Conservation (phyloP, 2,113 vertebrate genomes). For the Takifugu flavidus region DNA sequence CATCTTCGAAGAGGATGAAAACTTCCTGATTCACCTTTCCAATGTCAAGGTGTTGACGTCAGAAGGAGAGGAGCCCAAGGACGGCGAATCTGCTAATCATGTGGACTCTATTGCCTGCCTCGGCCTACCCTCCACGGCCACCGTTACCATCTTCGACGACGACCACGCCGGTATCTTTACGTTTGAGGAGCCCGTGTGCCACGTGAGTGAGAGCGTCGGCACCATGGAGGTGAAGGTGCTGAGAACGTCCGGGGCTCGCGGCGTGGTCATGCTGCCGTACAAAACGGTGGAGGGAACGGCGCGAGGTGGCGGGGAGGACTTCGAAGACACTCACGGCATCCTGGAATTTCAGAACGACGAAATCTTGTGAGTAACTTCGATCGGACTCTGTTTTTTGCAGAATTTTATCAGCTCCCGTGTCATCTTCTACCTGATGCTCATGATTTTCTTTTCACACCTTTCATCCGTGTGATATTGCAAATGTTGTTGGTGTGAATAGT, state of each 20-base stretch:
- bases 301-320: conserved; percentile 92
- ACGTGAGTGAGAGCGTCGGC: conserved; percentile 94
- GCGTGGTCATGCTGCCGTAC: conserved; percentile 92
- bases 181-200: conserved; percentile 89
- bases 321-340: conserved; percentile 90
- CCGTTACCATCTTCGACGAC: conserved; percentile 96
- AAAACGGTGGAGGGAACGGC: conserved; percentile 94
- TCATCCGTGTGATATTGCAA: conserved; percentile 16
- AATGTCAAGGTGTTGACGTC: conserved; percentile 79
- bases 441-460: conserved; percentile 4
- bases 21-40: conserved; percentile 95
- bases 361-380: conserved; percentile 86
- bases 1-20: conserved; percentile 98
- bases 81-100: conserved; percentile 72
- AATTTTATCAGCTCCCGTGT: conserved; percentile 7
- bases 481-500: conserved; percentile 31
- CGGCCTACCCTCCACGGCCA: conserved; percentile 84
- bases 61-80: conserved; percentile 75
- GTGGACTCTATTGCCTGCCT: conserved; percentile 81
- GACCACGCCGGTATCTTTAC: conserved; percentile 98
- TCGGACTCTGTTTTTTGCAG: neutral
- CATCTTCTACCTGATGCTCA: conserved; percentile 5
- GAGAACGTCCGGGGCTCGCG: conserved; percentile 92
- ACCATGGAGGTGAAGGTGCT: conserved; percentile 98
- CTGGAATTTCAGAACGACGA: conserved; percentile 98